Percentiles rank a stretch among this genome's conserved stretches.
These are phyloP conservation scores for Danaus plexippus DNA, from an alignment of 1,140 invertebrate genomes.

Conservation along the genomic window DNA sequence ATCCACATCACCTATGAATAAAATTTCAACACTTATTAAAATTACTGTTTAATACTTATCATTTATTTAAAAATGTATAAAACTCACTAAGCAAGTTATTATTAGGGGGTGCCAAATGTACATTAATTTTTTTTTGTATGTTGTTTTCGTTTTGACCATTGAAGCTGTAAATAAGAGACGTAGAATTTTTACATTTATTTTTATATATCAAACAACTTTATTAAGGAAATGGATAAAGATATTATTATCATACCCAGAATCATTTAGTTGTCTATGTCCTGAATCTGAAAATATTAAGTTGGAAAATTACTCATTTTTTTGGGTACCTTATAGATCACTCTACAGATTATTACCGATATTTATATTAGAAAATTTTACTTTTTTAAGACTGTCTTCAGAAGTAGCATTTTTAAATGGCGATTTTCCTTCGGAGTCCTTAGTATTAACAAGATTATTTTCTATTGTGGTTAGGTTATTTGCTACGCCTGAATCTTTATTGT, in stretches of 20 bases:
- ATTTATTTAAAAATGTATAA: not conserved
- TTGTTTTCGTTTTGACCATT: no score
- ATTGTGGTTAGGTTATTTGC: no score
- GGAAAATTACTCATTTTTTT: no score
- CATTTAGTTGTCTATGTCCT: not conserved
- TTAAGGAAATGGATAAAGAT: not conserved
- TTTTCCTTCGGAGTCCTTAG: no score
- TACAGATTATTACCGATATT: constrained; percentile 43
- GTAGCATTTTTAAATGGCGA: constrained; percentile 3
- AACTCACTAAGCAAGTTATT: constrained; percentile 44
- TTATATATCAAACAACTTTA: no score
- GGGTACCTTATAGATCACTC: not conserved
- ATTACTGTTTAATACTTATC: not conserved
- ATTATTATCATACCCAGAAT: not conserved
- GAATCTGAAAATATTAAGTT: constrained; percentile 9
- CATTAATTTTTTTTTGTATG: constrained; percentile 3
- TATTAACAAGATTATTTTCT: no score
- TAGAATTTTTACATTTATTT: no score
- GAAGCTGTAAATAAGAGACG: no score
- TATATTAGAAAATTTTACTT: constrained; percentile 49
- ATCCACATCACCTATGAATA: constrained; percentile 39
- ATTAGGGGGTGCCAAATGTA: constrained; percentile 34
- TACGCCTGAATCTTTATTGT: no score
- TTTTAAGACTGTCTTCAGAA: constrained; percentile 31
- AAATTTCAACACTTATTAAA: constrained; percentile 3